These are phyloP conservation scores for Tigriopus californicus DNA, from an alignment of 2,888 invertebrate genomes.

Conservation along the genomic window DNA sequence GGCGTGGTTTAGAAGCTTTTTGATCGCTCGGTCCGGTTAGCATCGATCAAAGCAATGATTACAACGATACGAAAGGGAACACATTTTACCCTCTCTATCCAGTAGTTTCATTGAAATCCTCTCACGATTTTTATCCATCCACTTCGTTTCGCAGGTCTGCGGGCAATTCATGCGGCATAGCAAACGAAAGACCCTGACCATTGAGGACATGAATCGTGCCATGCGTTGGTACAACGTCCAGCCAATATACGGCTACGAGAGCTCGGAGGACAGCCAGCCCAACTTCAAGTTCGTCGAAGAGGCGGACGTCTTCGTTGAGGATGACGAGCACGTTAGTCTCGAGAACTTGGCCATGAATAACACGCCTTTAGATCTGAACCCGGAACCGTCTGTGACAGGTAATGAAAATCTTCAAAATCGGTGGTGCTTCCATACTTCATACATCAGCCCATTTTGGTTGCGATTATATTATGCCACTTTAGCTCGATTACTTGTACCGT, in stretches of 20 bases:
- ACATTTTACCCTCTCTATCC: too few species aligned
- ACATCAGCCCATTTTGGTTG: too few species aligned
- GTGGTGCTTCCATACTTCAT: too few species aligned
- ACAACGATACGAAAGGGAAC: too few species aligned
- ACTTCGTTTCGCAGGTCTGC: not conserved
- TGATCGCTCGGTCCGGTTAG: too few species aligned
- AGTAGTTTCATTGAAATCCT: too few species aligned
- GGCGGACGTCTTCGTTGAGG: not conserved
- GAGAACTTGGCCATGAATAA: not conserved
- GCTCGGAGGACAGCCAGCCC: not conserved
- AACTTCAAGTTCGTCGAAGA: not conserved
- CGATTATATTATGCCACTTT: too few species aligned
- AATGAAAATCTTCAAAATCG: not conserved
- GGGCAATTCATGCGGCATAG: slow-evolving; percentile 14
- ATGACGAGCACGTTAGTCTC: not conserved
- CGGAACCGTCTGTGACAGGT: not conserved
- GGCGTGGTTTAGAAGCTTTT: too few species aligned
- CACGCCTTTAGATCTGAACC: not conserved
- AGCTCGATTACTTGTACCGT: too few species aligned
- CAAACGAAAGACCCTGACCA: slow-evolving; percentile 1
- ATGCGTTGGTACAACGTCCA: slow-evolving; percentile 5
- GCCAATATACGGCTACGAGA: slow-evolving; percentile 4
- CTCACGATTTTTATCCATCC: not conserved
- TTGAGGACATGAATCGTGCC: slow-evolving; percentile 2
- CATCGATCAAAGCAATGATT: too few species aligned